Conservation (phyloP, 1,140 invertebrate genomes). For the Rhyzopertha dominica region DNA sequence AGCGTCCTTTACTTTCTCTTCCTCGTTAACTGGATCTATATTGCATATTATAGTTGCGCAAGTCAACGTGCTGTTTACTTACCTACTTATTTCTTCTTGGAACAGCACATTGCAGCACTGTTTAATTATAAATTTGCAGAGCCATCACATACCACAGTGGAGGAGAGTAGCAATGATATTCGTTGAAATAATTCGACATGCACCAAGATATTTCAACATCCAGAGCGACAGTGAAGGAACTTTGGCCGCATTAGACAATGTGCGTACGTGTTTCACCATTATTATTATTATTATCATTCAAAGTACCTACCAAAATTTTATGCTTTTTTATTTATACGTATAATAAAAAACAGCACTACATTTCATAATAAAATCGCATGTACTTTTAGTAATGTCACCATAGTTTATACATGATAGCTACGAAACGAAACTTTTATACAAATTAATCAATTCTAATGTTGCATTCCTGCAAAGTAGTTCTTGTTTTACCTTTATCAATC, state of each 20-base stretch:
- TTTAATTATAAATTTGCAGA: conserved; percentile 25
- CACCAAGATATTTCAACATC: conserved; percentile 22
- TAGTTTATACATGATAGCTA: too few relatives aligned
- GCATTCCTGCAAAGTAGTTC: too few relatives aligned
- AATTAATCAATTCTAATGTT: too few relatives aligned
- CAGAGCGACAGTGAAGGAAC: conserved; percentile 5
- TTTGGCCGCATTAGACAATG: conserved; percentile 9
- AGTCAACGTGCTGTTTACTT: too few relatives aligned
- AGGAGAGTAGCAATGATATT: conserved; percentile 38
- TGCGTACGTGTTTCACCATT: conserved; percentile 21
- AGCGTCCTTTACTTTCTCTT: background rate
- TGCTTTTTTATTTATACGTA: too few relatives aligned
- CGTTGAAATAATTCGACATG: conserved; percentile 38
- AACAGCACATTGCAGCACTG: background rate
- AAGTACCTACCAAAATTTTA: too few relatives aligned
- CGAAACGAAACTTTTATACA: too few relatives aligned
- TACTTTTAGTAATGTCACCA: too few relatives aligned
- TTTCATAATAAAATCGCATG: too few relatives aligned
- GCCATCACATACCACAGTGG: conserved; percentile 37
- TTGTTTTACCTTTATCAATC: too few relatives aligned
- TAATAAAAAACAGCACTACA: too few relatives aligned
- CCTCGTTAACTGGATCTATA: background rate
- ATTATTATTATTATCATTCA: too few relatives aligned
- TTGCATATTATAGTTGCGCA: conserved; percentile 6
- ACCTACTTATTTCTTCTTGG: background rate